Conservation (phyloP, 2,113 vertebrate species). For the Syrmaticus mikado region DNA sequence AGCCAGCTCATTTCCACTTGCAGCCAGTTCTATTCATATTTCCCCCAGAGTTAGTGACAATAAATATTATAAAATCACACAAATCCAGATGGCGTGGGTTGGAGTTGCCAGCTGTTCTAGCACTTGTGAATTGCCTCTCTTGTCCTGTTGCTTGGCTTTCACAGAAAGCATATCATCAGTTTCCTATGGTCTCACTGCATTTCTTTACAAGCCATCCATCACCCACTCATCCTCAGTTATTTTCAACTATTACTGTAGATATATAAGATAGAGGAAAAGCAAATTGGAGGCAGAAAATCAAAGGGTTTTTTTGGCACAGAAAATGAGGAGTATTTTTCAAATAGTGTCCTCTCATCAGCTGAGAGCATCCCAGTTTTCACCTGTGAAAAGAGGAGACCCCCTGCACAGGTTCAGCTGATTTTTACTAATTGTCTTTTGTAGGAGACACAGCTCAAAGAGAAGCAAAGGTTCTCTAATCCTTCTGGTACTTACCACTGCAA, state of each 20-base stretch:
- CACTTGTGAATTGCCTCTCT: slow-evolving; percentile 53
- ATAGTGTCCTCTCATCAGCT: not conserved
- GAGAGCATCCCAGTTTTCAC: not conserved
- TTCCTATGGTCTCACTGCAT: not conserved
- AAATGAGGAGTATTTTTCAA: slow-evolving; percentile 8
- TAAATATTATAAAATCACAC: slow-evolving; percentile 66
- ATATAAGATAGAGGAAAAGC: not conserved
- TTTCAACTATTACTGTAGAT: slow-evolving; percentile 13
- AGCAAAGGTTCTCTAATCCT: not conserved
- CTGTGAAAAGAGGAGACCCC: not conserved
- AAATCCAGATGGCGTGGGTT: slow-evolving; percentile 56
- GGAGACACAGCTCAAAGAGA: not conserved
- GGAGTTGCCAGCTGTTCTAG: slow-evolving; percentile 33
- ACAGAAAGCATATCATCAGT: slow-evolving; percentile 27
- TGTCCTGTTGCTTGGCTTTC: slow-evolving; percentile 39
- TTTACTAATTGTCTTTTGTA: not conserved
- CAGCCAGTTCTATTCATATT: slow-evolving; percentile 65
- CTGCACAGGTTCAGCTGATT: not conserved
- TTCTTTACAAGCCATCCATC: slow-evolving; percentile 34
- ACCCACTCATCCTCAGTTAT: slow-evolving; percentile 13
- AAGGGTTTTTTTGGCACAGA: not conserved
- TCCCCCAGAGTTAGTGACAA: slow-evolving; percentile 58
- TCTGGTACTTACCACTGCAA: not conserved
- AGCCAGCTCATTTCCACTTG: slow-evolving; percentile 51
- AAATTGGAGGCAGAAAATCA: slow-evolving; percentile 24